A percentile compares a stretch with the other conserved stretches of the same genome.
Conservation (phyloP, 2,888 invertebrate genomes). For the Ectemnius lituratus region DNA sequence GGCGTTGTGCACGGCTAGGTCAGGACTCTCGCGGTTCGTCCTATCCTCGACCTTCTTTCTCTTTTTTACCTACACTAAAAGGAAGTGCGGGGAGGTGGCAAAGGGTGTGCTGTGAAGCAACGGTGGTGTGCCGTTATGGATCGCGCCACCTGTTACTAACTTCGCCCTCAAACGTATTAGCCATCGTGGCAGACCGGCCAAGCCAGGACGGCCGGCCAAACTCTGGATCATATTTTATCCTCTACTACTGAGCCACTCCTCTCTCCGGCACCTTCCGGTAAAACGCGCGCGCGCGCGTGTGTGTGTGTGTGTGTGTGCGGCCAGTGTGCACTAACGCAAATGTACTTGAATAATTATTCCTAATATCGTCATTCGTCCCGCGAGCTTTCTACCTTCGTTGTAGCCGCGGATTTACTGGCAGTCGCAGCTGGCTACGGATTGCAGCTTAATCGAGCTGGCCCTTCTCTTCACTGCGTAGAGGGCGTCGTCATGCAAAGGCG, state of each 20-base stretch:
- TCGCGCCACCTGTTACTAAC: constrained; percentile 77
- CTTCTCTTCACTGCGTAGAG: too few relatives aligned
- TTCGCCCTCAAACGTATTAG: constrained; percentile 74
- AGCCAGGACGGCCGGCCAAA: constrained; percentile 58
- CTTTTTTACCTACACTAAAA: constrained; percentile 1
- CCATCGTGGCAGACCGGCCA: constrained; percentile 62
- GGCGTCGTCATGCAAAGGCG: too few relatives aligned
- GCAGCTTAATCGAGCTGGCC: neutral
- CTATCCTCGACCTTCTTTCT: too few relatives aligned
- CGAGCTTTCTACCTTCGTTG: constrained; percentile 30
- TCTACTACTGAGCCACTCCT: constrained; percentile 35
- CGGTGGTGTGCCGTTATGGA: constrained; percentile 66
- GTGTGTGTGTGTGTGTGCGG: too few relatives aligned
- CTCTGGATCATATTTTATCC: constrained; percentile 73
- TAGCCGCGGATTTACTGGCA: constrained; percentile 16
- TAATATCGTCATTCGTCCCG: constrained; percentile 70
- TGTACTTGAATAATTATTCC: constrained; percentile 73
- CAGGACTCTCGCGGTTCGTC: too few relatives aligned
- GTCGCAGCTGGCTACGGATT: constrained; percentile 17
- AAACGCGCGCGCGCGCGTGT: neutral
- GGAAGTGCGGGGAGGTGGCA: constrained; percentile 22
- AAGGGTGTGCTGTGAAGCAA: constrained; percentile 28
- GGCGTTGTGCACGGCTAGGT: constrained; percentile 1
- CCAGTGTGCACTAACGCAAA: constrained; percentile 40
- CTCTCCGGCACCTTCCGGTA: constrained; percentile 13